Evolutionary conservation across 1,140 invertebrate genomes (phyloP), one percentile per base, ranked within the genome.

Genomic region (Leptinotarsa lineolata): DNA sequence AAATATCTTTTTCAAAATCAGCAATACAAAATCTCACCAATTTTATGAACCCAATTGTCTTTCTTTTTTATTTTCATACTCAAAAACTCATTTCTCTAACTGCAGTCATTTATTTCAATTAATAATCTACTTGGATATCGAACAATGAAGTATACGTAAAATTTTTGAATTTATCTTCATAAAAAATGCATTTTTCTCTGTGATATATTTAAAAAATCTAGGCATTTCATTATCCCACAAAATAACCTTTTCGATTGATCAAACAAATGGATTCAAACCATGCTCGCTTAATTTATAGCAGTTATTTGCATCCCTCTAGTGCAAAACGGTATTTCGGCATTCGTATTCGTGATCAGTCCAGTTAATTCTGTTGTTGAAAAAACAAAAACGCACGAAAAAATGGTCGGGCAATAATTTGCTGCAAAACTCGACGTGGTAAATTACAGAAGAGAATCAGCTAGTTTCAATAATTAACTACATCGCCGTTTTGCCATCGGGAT

Each of bases 331-430:
- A 63, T 63, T 63, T 63, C 13, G 6, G 20, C 21, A 64, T 64
- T 64, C 24, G 21, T 18, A 24, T 64, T 64, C 24, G 22, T 64
- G 24, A 21, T 20, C 61, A 21, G 24, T 13, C 0, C 61, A 24
- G 61, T 64, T 64, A 64, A 64, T 64, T 64, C 24, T 22, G 61
- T 30, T 64, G 20, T 64, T 21, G 16, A 64, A 22, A 16, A 64
- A 63, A 63, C 22, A 63, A 63, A 64, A 22, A 64, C 16, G 18
- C n/a, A n/a, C 20, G 16, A 64, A 24, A 64, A 64, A 22, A 30
- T 22, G 18, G 22, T 21, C 12, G 24, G 21, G 61, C 61, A n/a
- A 64, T 64, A 30, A 64, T 30, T 64, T 22, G 61, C 24, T 20
- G 20, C 20, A 64, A 64, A 64, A 64, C 61, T 64, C 20, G 13